phyloP scores from a whole-genome alignment of 2,113 vertebrate species.

The Nycticryphes semicollaris region DNA sequence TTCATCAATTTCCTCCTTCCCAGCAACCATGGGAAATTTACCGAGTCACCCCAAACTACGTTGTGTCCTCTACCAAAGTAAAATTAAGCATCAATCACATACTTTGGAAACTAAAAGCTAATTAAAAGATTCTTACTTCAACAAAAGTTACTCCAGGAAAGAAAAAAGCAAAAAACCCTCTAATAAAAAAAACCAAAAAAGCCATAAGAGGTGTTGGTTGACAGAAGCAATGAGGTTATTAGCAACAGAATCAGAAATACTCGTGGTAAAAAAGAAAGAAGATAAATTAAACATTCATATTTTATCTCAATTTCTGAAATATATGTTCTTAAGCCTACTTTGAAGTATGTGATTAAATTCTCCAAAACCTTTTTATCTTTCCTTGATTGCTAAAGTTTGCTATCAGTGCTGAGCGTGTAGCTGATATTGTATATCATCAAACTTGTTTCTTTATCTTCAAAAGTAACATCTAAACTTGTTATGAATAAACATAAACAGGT shows the following conservation, averaged over 20 bases:
- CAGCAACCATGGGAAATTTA: background rate
- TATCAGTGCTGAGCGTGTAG: slow-evolving; percentile 67
- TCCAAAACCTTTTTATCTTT: slow-evolving; percentile 68
- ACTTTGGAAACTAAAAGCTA: slow-evolving; percentile 6
- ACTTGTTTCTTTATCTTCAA: slow-evolving; percentile 73
- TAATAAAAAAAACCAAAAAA: background rate
- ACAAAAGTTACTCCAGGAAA: slow-evolving; percentile 17
- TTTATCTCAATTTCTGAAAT: slow-evolving; percentile 72
- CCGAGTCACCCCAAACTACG: background rate
- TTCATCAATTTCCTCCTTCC: background rate
- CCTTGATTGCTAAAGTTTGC: slow-evolving; percentile 72
- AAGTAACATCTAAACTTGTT: slow-evolving; percentile 69
- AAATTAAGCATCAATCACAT: background rate
- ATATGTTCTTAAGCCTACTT: slow-evolving; percentile 70
- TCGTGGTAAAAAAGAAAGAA: slow-evolving; percentile 47
- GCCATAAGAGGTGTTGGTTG: background rate
- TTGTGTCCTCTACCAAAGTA: background rate
- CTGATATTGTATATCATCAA: slow-evolving; percentile 70
- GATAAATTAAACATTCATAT: slow-evolving; percentile 73
- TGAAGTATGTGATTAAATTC: slow-evolving; percentile 72
- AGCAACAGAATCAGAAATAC: slow-evolving; percentile 59
- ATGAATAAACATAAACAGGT: slow-evolving; percentile 74
- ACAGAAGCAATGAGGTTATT: slow-evolving; percentile 72
- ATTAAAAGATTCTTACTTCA: slow-evolving; percentile 21
- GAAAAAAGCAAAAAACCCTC: background rate